phyloP scores from a whole-genome alignment of 2,888 invertebrate species.

The Agonopterix subpropinquella region DNA sequence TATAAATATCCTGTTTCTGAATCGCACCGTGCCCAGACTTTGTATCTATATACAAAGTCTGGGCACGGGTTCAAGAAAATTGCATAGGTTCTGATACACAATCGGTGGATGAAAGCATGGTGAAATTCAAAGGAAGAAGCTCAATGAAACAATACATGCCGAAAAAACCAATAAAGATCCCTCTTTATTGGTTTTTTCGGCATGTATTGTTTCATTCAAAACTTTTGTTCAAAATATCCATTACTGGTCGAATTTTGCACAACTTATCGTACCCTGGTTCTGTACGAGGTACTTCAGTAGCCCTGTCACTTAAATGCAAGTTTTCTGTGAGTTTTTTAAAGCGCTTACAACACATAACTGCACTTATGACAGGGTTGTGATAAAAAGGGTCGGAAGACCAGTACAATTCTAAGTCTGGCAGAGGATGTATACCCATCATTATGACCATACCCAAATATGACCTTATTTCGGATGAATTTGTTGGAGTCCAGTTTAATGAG shows the following conservation, averaged over 20 bases:
- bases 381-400: slow-evolving; percentile 13
- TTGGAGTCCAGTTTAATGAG: slow-evolving; percentile 1
- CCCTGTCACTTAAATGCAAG: slow-evolving; percentile 9
- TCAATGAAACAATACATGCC: too few relatives aligned
- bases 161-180: too few relatives aligned
- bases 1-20: slow-evolving; percentile 19
- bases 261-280: slow-evolving; percentile 9
- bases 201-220: slow-evolving; percentile 13
- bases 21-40: slow-evolving; percentile 18
- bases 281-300: neutral
- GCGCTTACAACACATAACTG: slow-evolving; percentile 6
- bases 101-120: too few relatives aligned
- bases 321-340: slow-evolving; percentile 8
- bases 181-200: slow-evolving; percentile 16
- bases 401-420: slow-evolving; percentile 11
- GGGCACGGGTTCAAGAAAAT: too few relatives aligned
- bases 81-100: too few relatives aligned
- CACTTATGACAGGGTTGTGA: slow-evolving; percentile 8
- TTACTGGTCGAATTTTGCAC: slow-evolving; percentile 11
- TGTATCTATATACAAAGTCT: too few relatives aligned
- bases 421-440: slow-evolving; percentile 10
- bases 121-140: too few relatives aligned
- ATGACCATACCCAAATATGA: slow-evolving; percentile 8
- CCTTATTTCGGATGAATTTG: neutral
- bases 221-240: slow-evolving; percentile 5